Base-by-base conservation (phyloP, 2,888 invertebrate species). In the Phaedon cochleariae region DNA sequence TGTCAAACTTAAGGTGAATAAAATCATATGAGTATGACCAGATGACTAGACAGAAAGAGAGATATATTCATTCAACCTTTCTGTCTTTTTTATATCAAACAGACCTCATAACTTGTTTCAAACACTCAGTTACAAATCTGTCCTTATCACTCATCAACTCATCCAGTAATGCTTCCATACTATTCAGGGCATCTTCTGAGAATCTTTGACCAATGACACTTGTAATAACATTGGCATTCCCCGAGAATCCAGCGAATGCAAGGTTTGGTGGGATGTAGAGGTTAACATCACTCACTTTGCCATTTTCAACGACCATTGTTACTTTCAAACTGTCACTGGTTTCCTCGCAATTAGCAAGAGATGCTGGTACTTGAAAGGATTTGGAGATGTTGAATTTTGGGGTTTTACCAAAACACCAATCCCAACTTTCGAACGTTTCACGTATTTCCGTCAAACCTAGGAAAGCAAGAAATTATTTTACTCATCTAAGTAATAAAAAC, bases 331-430 rank as follows among this genome's bases (percentile, higher is more conserved):
- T 87, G 71, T 87, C 74, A 81, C 76, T 78, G 80, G 79, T 68
- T 78, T 85, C 72, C 81, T 82, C 2, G 83, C 84, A 69, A 48
- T 60, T 62, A 12, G 87, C 81, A n/a, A 88, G 79, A 66, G 85
- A 85, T 0, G 82, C 79, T 0, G 90, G 89, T 2, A 90, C 86
- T 4, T 88, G 86, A 79, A 92, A 88, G 0, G 87, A 83, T 34
- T 90, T 87, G 65, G 88, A 88, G 17, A 94, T 90, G 0, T 88
- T 88, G 82, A 97, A 97, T 71, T 90, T 89, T 0, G 97, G 97
- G 0, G 96, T 94, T 80, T 89, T 91, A 0, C 96, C 97, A 81
- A 87, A 93, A 68, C 90, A 89, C 96, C 96, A 97, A 64, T 95
- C 90, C 95, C 96, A 96, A 22, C 90, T 90, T 70, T 86, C 83